A percentile compares a stretch with the other conserved stretches of the same genome.
Evolutionary conservation across 2,113 vertebrate species (phyloP).

Genomic region (Vidua macroura): DNA sequence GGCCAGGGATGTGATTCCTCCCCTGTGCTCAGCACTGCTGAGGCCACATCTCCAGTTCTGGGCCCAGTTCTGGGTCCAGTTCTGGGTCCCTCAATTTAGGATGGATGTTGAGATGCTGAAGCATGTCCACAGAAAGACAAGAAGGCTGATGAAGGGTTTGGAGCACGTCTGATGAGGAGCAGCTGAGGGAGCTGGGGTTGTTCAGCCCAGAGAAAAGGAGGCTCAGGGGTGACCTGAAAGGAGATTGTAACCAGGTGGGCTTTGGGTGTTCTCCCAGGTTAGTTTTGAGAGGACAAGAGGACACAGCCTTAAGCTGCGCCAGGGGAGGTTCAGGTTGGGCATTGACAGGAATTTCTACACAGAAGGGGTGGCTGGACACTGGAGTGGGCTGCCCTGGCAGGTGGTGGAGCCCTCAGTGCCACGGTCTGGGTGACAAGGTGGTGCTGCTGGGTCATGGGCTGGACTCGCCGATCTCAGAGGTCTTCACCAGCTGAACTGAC

Average conservation of each 20-base stretch:
- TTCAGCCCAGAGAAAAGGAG: neutral
- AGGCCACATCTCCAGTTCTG: neutral
- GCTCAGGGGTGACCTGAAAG: neutral
- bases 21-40: neutral
- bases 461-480: fast-evolving
- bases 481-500: fast-evolving
- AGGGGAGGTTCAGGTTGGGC: neutral
- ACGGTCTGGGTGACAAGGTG: neutral
- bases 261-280: neutral
- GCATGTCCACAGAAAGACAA: neutral
- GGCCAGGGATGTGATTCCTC: neutral
- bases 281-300: neutral
- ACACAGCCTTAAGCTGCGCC: neutral
- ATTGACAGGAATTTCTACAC: neutral
- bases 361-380: neutral
- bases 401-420: neutral
- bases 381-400: neutral
- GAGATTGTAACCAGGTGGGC: neutral
- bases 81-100: neutral
- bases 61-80: neutral
- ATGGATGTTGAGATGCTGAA: neutral
- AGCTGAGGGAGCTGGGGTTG: neutral
- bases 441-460: neutral
- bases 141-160: fast-evolving
- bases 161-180: neutral